Base-by-base conservation (phyloP, 1,140 invertebrate genomes). In the Pteromalus puparum region DNA sequence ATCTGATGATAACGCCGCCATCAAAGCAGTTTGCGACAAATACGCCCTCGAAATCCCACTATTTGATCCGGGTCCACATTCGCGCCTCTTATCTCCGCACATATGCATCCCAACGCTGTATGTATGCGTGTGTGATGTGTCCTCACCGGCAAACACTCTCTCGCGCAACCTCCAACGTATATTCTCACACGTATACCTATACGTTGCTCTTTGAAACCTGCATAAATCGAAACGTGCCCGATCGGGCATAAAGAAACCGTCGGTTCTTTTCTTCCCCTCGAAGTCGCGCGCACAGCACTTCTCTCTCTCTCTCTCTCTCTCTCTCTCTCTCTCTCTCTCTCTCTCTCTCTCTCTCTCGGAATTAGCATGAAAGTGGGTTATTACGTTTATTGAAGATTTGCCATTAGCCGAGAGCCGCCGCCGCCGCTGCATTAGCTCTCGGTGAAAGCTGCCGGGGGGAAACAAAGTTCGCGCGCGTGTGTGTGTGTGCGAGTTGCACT, bases 311-410 rank as follows among this genome's bases (percentile, higher is more conserved):
- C 24, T 12, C 26, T 34, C 24, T 12, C 26, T 34, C 24, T 12
- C 26, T 34, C 24, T 12, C 26, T 34, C 24, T n/a, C n/a, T 5
- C 18, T 7, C 6, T 5, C 18, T 7, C 6, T 5, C 18, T 7
- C 6, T n/a, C n/a, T n/a, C 15, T 15, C 12, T 5, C 18, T 1
- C 48, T 15, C 48, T 12, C 26, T 34, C 24, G 34, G 34, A 70
- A 70, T 70, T 80, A 80, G 67, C 34, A 46, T 38, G 78, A 70
- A 80, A 70, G 78, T 80, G 67, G 78, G 67, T 80, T 46, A 68
- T 79, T 79, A 68, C 77, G 18, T 68, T 70, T 46, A 80, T 80
- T 48, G 67, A 48, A 68, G 67, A 38, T 79, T 79, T 18, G 34
- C 30, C 77, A 68, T 79, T 68, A 68, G 30, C 34, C 65, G 3